A percentile compares a stretch with the other conserved stretches of the same genome.
Evolutionary conservation across 1,140 invertebrate genomes (phyloP).

Genomic region (Drosophila kepulauana): DNA sequence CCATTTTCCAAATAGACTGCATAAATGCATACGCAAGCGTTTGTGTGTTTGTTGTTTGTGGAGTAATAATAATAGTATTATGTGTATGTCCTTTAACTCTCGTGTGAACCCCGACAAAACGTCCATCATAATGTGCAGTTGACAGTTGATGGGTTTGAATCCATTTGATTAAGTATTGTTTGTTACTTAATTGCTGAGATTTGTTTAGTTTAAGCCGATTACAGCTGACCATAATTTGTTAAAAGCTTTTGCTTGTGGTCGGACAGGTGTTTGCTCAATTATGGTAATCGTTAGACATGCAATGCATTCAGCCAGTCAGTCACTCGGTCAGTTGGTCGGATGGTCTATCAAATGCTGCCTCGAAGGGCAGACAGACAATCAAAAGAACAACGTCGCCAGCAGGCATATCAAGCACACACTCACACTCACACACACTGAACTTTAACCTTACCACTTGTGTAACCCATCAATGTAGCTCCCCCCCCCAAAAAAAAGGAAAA

Average conservation of each 20-base stretch:
- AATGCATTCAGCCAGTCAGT: background rate
- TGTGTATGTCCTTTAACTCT: constrained; percentile 3
- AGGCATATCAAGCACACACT: constrained; percentile 18
- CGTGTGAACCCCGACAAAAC: too few relatives aligned
- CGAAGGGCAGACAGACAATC: constrained; percentile 11
- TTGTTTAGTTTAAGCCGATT: constrained; percentile 79
- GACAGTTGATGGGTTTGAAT: constrained; percentile 50
- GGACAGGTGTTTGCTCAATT: constrained; percentile 67
- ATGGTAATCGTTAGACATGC: constrained; percentile 60
- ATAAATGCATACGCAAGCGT: too few relatives aligned
- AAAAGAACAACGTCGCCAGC: constrained; percentile 19
- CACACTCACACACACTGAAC: constrained; percentile 20
- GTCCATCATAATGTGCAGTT: constrained; percentile 20
- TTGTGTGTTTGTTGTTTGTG: too few relatives aligned
- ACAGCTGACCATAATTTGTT: constrained; percentile 72
- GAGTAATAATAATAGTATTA: background rate
- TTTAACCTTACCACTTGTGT: constrained; percentile 62
- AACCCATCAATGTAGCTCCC: constrained; percentile 55
- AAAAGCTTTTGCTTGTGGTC: constrained; percentile 56
- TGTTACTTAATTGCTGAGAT: constrained; percentile 71
- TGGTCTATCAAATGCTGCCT: too few relatives aligned
- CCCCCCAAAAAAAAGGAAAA: constrained; percentile 4
- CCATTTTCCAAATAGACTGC: background rate
- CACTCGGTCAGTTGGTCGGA: too few relatives aligned
- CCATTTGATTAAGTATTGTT: constrained; percentile 37